Conservation (phyloP, 1,140 invertebrate genomes). For the Microplitis mediator region DNA sequence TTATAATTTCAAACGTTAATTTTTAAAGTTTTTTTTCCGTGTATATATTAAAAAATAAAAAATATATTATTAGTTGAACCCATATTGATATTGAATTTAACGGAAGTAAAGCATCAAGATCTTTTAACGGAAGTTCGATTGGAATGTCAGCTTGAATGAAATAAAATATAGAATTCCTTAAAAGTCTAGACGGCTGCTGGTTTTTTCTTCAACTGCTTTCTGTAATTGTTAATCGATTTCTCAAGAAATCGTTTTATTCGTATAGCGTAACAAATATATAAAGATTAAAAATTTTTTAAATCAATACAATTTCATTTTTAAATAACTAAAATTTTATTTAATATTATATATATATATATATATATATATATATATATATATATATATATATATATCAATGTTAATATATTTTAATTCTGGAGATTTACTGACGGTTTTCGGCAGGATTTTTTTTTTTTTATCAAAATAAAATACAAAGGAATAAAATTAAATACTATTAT, state of each 20-base stretch:
- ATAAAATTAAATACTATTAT: too few relatives aligned
- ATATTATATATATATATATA: too few relatives aligned
- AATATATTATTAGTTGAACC: background rate
- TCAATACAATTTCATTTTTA: background rate
- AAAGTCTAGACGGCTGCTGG: background rate
- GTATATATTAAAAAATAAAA: too few relatives aligned
- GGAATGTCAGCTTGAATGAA: constrained; percentile 13
- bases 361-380: too few relatives aligned
- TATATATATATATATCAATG: too few relatives aligned
- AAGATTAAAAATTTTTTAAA: constrained; percentile 12
- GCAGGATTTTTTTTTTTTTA: too few relatives aligned
- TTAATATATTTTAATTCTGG: too few relatives aligned
- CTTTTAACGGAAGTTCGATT: constrained; percentile 11
- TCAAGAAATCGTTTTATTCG: constrained; percentile 5
- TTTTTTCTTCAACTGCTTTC: too few relatives aligned
- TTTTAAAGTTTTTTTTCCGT: background rate
- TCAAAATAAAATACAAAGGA: too few relatives aligned
- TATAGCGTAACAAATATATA: background rate
- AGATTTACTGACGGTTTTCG: too few relatives aligned
- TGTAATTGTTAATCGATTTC: constrained; percentile 16
- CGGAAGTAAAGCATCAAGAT: constrained; percentile 12
- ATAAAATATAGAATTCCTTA: background rate
- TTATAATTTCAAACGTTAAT: background rate
- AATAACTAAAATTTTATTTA: background rate
- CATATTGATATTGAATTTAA: background rate